Conservation (phyloP, 2,888 invertebrate species). For the Chymomyza caudatula region DNA sequence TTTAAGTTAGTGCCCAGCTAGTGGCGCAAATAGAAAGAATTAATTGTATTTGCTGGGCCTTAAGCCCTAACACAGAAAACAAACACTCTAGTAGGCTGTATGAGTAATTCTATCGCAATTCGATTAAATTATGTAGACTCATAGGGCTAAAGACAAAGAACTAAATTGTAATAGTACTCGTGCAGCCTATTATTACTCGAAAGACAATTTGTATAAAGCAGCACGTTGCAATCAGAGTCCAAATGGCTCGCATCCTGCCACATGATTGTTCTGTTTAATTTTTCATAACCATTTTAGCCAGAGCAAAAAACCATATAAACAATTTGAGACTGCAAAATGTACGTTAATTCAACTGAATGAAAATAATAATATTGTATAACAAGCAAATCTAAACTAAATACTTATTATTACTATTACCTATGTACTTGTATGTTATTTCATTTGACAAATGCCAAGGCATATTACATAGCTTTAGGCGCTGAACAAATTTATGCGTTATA, state of each 20-base stretch:
- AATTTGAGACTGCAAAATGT: slow-evolving; percentile 67
- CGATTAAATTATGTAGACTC: neutral
- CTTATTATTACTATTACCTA: neutral
- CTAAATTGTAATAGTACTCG: neutral
- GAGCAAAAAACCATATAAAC: slow-evolving; percentile 36
- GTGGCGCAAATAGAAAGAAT: neutral
- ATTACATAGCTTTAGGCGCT: slow-evolving; percentile 31
- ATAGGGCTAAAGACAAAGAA: neutral
- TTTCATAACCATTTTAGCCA: slow-evolving; percentile 26
- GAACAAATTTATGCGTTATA: slow-evolving; percentile 31
- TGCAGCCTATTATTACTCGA: neutral
- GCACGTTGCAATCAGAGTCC: neutral
- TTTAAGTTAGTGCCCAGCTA: neutral
- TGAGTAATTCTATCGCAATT: neutral
- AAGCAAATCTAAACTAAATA: neutral
- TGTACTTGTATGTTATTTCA: neutral
- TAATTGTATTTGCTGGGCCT: neutral
- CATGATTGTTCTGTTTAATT: slow-evolving; percentile 5
- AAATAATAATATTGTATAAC: slow-evolving; percentile 35
- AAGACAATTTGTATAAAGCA: neutral
- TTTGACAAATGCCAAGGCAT: neutral
- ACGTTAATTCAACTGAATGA: slow-evolving; percentile 13
- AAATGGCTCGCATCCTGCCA: neutral
- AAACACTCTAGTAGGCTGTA: neutral
- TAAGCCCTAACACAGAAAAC: neutral